Base-by-base conservation (phyloP, 2,888 invertebrate species). In the Danaus chrysippus region DNA sequence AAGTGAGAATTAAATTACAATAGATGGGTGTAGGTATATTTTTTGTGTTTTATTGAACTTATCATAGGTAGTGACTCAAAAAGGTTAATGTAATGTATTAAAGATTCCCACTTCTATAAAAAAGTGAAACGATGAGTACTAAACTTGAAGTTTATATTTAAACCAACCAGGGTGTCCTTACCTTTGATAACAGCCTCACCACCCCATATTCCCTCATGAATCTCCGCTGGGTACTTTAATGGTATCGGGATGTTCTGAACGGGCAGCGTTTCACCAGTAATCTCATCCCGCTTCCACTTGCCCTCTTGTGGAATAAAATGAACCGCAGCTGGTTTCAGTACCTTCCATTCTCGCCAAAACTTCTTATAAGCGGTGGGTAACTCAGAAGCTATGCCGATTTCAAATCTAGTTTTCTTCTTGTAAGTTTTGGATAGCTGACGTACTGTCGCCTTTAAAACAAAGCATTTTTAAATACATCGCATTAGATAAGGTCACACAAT, bases 161-260 rank as follows among this genome's bases (percentile, higher is more conserved):
- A 43, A 42, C 11, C 10, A 42, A 15, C 43, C 42, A 13, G 15
- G 11, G 44, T 52, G 17, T 56, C 67, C 44, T 55, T 17, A 87
- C 91, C 99, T 91, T 97, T 95, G 19, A 99, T 90, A 0, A 99
- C 93, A 42, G 95, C 97, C 91, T 99, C 99, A 10, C 99, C 99
- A 67, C 98, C 99, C 99, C 99, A 99, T 68, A 99, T 91, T 42
- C 98, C 98, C 54, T 93, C 76, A 79, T 98, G 91, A 61, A 95
- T 91, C 87, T 99, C 97, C 46, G 92, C 89, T 0, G 98, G 96
- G 79, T 93, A 95, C 68, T 93, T 93, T 1, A 98, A 76, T 1
- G 95, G 96, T 42, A 99, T 83, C 42, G 95, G 93, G 52, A 93
- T 75, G 87, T 97, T 95, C 79, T 97, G 96, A 56, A 97, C 87